phyloP scores from a whole-genome alignment of 2,113 vertebrate genomes.

The Hyla sarda region DNA sequence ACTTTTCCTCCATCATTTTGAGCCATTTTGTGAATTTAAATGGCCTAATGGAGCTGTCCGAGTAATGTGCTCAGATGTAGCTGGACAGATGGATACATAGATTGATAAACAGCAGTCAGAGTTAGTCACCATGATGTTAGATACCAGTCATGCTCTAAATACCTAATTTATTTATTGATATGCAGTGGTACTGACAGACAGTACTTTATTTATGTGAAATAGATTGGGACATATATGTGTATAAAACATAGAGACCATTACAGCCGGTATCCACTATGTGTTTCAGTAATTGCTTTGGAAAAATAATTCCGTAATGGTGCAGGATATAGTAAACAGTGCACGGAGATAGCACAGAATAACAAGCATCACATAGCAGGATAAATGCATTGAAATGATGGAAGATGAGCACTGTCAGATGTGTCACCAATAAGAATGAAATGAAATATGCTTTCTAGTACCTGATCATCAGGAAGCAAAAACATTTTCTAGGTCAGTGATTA shows the following conservation, averaged over 20 bases:
- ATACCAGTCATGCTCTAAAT: too few relatives aligned
- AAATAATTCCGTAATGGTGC: conserved; percentile 33
- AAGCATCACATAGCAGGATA: conserved; percentile 31
- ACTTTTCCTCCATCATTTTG: too few relatives aligned
- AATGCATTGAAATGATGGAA: conserved; percentile 45
- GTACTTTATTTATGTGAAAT: not conserved
- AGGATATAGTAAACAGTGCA: conserved; percentile 26
- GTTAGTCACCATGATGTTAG: too few relatives aligned
- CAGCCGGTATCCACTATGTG: not conserved
- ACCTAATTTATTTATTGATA: not conserved
- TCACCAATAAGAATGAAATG: conserved; percentile 37
- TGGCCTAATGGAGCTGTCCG: too few relatives aligned
- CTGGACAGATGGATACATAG: too few relatives aligned
- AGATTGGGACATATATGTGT: not conserved
- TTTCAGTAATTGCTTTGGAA: conserved; percentile 25
- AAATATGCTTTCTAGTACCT: conserved; percentile 12
- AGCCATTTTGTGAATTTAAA: too few relatives aligned
- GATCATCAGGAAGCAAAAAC: conserved; percentile 19
- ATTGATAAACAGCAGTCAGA: too few relatives aligned
- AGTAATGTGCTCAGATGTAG: too few relatives aligned
- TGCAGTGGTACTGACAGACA: not conserved
- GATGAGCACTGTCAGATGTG: conserved; percentile 41
- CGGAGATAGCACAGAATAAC: conserved; percentile 21
- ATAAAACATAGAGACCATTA: conserved; percentile 28
- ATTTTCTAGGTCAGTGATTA: conserved; percentile 44